Base-by-base conservation (phyloP, 1,140 invertebrate species). In the Temnothorax nylanderi region DNA sequence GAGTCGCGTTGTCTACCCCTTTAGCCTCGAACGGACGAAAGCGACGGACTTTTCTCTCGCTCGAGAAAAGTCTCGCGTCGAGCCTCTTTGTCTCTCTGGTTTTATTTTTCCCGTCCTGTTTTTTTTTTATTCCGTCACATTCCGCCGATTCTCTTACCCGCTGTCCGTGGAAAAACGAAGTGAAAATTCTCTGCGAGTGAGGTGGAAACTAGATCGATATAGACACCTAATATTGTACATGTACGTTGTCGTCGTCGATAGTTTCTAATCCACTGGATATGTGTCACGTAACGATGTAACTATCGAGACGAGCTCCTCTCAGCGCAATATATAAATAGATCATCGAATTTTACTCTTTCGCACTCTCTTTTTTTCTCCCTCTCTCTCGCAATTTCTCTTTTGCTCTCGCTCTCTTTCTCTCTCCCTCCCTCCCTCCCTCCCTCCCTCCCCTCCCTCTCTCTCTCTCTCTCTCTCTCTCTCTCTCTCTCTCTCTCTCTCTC, bases 301-400 rank as follows among this genome's bases (percentile, higher is more conserved):
- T 86, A 86, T 86, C 76, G 72, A 86, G 77, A 78, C 80, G 69
- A 84, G 51, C 69, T 41, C n/a, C 54, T 74, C 80, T 85, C 86
- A 56, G 54, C 87, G 60, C 77, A 88, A 88, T 87, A 93, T 90
- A 94, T 93, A 93, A 94, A 94, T 93, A 93, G 91, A 94, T 93
- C 89, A 90, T 93, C 88, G 86, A 93, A 92, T 89, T 91, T 69
- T 47, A 54, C 77, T 41, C 44, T 76, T n/a, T 82, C 54, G 13
- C 64, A n/a, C 16, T 44, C 34, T 41, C 32, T 8, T 11, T 71
- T 85, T 89, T 37, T 86, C n/a, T 37, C 37, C 16, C n/a, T n/a
- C n/a, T n/a, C n/a, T n/a, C n/a, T n/a, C n/a, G n/a, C n/a, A n/a
- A n/a, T n/a, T n/a, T 87, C 49, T 87, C 34, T 26, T 91, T 69